A percentile compares a stretch with the other conserved stretches of the same genome.
Evolutionary conservation across 2,113 vertebrate genomes (phyloP).

Genomic region (Pundamilia nyererei): DNA sequence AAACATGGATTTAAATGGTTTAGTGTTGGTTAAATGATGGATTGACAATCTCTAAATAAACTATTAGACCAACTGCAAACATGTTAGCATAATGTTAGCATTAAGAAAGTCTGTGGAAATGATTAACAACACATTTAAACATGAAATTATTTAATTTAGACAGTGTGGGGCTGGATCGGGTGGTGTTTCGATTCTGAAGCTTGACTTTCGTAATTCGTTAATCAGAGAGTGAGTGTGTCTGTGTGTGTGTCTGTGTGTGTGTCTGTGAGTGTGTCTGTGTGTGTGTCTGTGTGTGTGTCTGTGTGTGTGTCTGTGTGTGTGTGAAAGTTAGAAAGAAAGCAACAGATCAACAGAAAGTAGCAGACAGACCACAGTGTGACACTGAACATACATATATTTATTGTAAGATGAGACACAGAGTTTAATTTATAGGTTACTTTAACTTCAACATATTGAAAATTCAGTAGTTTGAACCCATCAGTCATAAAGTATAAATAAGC

Average conservation of each 20-base stretch:
- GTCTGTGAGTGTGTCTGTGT: fast-evolving
- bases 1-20: neutral
- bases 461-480: neutral
- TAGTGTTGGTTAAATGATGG: neutral
- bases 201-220: fast-evolving
- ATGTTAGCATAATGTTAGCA: neutral
- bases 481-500: neutral
- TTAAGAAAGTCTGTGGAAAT: neutral
- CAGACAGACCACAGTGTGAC: neutral
- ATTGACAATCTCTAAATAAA: neutral
- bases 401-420: neutral
- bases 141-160: neutral
- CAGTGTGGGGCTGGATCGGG: fast-evolving
- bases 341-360: neutral
- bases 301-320: fast-evolving
- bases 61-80: neutral
- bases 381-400: neutral
- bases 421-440: fast-evolving
- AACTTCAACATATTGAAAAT: neutral
- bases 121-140: neutral
- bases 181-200: neutral
- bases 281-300: fast-evolving
- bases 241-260: fast-evolving
- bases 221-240: neutral
- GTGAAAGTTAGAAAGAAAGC: neutral